Conservation (phyloP, 1,140 invertebrate genomes). For the Micrasema longulum region DNA sequence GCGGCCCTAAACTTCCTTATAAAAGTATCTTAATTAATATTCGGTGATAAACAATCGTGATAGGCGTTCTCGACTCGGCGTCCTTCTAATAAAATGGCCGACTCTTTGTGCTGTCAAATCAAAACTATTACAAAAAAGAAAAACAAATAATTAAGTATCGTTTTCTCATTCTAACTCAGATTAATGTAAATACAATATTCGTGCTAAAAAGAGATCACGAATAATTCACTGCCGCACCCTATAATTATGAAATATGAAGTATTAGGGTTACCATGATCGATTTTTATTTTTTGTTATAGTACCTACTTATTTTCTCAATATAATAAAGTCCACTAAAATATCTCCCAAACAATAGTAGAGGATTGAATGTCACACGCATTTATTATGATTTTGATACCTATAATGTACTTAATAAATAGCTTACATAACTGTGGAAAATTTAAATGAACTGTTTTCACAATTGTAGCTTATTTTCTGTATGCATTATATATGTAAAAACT, state of each 20-base stretch:
- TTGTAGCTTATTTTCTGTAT: too few relatives aligned
- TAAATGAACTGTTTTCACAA: too few relatives aligned
- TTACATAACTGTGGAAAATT: too few relatives aligned
- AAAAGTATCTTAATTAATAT: background rate
- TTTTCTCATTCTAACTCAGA: constrained; percentile 61
- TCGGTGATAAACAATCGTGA: constrained; percentile 1
- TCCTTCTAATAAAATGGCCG: constrained; percentile 66
- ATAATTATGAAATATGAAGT: constrained; percentile 34
- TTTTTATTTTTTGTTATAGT: too few relatives aligned
- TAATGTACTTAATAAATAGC: too few relatives aligned
- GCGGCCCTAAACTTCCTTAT: too few relatives aligned
- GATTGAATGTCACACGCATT: too few relatives aligned
- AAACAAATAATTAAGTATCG: constrained; percentile 67
- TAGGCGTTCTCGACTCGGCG: constrained; percentile 14
- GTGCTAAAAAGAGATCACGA: constrained; percentile 59
- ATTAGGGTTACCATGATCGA: constrained; percentile 4
- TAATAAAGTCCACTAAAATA: too few relatives aligned
- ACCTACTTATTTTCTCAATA: too few relatives aligned
- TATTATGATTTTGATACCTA: too few relatives aligned
- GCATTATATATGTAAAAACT: too few relatives aligned
- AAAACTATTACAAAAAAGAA: constrained; percentile 57
- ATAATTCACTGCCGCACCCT: constrained; percentile 57
- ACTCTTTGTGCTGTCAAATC: constrained; percentile 53
- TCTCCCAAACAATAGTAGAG: too few relatives aligned
- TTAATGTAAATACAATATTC: constrained; percentile 58